A percentile compares a stretch with the other conserved stretches of the same genome.
Conservation (phyloP, 35 echinoderm and acorn worm species). For the Heliocidaris erythrogramma region DNA sequence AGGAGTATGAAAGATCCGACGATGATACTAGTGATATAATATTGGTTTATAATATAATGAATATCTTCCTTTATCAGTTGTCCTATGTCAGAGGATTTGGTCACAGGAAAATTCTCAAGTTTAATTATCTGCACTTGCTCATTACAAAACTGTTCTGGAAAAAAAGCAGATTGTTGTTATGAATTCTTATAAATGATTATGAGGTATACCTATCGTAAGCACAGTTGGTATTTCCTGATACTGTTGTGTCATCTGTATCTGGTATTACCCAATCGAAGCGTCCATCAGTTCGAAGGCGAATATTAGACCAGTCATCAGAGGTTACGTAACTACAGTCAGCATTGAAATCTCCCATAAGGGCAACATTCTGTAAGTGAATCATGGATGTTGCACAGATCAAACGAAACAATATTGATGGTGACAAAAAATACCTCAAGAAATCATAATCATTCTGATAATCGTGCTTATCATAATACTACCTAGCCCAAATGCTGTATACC, state of each 20-base stretch:
- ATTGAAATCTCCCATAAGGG: constrained; percentile 78
- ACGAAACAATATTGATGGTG: neutral
- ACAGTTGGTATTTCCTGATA: constrained; percentile 60
- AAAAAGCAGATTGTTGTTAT: neutral
- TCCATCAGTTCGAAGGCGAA: constrained; percentile 51
- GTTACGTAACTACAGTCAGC: constrained; percentile 81
- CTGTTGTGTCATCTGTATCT: constrained; percentile 75
- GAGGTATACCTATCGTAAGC: constrained; percentile 80
- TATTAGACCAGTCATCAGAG: constrained; percentile 33
- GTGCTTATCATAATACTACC: neutral
- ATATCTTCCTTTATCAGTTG: no score
- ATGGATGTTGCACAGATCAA: neutral
- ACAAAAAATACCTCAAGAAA: neutral
- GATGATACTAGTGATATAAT: no score
- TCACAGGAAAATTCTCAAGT: no score
- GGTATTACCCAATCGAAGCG: constrained; percentile 75
- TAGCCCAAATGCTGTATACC: neutral
- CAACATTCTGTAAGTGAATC: constrained; percentile 56
- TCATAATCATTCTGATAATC: neutral
- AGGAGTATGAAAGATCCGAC: no score
- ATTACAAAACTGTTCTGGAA: no score
- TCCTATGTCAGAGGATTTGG: no score
- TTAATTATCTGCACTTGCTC: no score
- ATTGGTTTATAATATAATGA: no score
- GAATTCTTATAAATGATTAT: neutral